Percentiles rank a stretch among this genome's conserved stretches.
phyloP scores from a whole-genome alignment of 2,113 vertebrate genomes.

The Terrapene triunguis region DNA sequence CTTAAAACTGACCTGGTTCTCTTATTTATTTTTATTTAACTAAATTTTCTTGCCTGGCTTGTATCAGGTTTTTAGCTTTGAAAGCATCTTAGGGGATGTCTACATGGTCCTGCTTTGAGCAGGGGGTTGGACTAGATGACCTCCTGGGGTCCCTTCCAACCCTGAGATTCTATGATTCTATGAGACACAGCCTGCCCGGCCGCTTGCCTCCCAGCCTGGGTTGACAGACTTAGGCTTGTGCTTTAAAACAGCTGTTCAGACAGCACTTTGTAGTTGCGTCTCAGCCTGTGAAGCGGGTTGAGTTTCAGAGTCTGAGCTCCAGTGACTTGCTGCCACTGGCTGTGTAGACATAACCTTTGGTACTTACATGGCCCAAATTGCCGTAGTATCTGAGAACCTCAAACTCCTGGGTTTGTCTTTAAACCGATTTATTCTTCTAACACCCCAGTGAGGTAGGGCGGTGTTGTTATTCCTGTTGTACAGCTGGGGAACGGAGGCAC shows the following conservation, averaged over 20 bases:
- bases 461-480: background rate
- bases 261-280: background rate
- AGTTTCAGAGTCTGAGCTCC: background rate
- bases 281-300: background rate
- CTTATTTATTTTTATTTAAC: too few relatives aligned
- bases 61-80: too few relatives aligned
- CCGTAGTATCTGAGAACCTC: background rate
- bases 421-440: background rate
- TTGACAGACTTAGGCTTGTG: background rate
- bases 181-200: too few relatives aligned
- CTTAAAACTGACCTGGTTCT: too few relatives aligned
- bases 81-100: too few relatives aligned
- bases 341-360: background rate
- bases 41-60: too few relatives aligned
- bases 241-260: background rate
- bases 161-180: too few relatives aligned
- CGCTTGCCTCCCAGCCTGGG: too few relatives aligned
- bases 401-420: background rate
- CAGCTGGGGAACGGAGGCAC: conserved; percentile 9
- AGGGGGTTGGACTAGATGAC: too few relatives aligned
- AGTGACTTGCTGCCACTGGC: background rate
- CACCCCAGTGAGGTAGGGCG: background rate
- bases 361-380: background rate
- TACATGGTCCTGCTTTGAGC: too few relatives aligned
- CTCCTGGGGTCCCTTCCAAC: too few relatives aligned